Conservation (phyloP, 2,113 vertebrate species). For the Nerophis lumbriciformis region DNA sequence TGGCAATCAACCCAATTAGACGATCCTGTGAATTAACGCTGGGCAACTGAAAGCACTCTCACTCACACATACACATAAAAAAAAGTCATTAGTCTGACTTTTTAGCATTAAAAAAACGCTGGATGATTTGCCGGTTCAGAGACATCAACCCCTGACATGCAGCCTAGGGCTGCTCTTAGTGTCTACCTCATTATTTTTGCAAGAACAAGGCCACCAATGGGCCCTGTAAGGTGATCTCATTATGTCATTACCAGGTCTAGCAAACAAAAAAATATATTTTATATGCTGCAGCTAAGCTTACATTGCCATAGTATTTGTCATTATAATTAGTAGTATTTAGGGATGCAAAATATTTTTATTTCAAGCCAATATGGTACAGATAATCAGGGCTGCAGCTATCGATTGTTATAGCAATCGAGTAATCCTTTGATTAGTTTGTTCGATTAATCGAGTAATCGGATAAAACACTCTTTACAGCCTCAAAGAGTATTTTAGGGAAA, state of each 20-base stretch:
- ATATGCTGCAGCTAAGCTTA: conserved; percentile 33
- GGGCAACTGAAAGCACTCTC: conserved; percentile 60
- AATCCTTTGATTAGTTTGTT: too few species aligned
- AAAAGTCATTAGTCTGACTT: conserved; percentile 60
- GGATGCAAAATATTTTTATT: too few species aligned
- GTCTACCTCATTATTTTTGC: conserved; percentile 66
- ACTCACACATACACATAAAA: conserved; percentile 62
- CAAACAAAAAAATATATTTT: conserved; percentile 16
- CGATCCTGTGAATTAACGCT: conserved; percentile 57
- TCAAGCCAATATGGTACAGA: too few species aligned
- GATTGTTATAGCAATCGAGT: too few species aligned
- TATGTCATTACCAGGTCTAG: conserved; percentile 38
- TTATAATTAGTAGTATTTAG: neutral
- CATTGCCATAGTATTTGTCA: conserved; percentile 1
- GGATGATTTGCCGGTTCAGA: conserved; percentile 66
- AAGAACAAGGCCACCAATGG: conserved; percentile 65
- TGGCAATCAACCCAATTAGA: conserved; percentile 63
- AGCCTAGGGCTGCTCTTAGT: conserved; percentile 56
- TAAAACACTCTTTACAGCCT: too few species aligned
- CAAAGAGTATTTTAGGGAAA: too few species aligned
- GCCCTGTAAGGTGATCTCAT: conserved; percentile 58
- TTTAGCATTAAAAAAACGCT: conserved; percentile 51
- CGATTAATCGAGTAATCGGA: too few species aligned
- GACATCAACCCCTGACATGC: conserved; percentile 70
- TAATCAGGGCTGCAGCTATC: too few species aligned